These are phyloP conservation scores for Coryphaenoides rupestris DNA, from an alignment of 2,113 vertebrate genomes.

Conservation along the genomic window DNA sequence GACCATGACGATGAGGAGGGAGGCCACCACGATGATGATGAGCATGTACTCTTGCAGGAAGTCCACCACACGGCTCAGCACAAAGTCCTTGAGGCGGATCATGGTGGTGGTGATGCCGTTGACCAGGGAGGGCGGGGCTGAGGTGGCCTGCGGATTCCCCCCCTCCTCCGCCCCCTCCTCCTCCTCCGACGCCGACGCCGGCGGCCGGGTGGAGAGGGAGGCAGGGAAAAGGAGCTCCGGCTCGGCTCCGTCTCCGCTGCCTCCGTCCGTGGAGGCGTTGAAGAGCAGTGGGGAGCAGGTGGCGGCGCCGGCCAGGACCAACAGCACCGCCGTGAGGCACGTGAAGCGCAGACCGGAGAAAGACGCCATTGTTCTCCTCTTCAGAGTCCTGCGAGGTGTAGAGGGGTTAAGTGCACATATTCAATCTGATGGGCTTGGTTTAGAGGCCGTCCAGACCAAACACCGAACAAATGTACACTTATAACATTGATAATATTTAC, in stretches of 20 bases:
- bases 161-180: too few relatives aligned
- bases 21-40: constrained; percentile 87
- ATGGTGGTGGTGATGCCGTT: constrained; percentile 74
- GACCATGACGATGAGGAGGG: constrained; percentile 85
- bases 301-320: constrained; percentile 49
- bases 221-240: constrained; percentile 71
- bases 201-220: constrained; percentile 33
- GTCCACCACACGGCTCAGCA: constrained; percentile 80
- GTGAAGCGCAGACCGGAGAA: constrained; percentile 33
- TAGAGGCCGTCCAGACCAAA: neutral
- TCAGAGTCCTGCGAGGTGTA: constrained; percentile 44
- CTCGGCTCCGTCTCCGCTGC: constrained; percentile 73
- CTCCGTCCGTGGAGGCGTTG: constrained; percentile 63
- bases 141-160: constrained; percentile 34
- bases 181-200: constrained; percentile 45
- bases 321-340: constrained; percentile 32
- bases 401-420: neutral
- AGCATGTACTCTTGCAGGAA: constrained; percentile 88
- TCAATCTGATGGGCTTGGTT: neutral
- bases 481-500: too few relatives aligned
- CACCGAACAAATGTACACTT: too few relatives aligned
- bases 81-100: constrained; percentile 75
- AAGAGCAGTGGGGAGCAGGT: constrained; percentile 44
- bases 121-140: constrained; percentile 59
- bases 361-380: constrained; percentile 53